A percentile compares a stretch with the other conserved stretches of the same genome.
These are phyloP conservation scores for Choloepus hoffmanni DNA, from an alignment of 2,113 vertebrate species.

Conservation along the genomic window DNA sequence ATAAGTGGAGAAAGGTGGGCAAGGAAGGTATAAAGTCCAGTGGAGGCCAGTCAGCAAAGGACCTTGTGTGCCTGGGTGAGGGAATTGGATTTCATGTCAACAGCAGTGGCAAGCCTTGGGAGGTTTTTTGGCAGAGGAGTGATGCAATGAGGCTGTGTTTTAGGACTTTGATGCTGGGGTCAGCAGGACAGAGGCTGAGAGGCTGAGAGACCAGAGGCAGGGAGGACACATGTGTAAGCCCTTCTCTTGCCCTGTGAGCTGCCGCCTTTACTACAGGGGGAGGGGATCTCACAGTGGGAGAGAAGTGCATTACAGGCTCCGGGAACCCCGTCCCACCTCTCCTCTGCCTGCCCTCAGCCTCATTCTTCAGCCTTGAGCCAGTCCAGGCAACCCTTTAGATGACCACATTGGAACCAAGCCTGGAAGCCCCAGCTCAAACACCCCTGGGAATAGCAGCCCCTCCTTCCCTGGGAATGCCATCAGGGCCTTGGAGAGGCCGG, in stretches of 20 bases:
- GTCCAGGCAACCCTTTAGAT: neutral
- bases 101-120: neutral
- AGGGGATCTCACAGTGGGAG: neutral
- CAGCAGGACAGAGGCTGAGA: neutral
- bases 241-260: neutral
- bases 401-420: constrained; percentile 10
- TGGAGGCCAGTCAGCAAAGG: neutral
- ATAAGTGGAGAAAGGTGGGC: neutral
- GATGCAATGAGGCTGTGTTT: neutral
- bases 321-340: neutral
- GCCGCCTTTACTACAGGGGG: neutral
- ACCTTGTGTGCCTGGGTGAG: neutral
- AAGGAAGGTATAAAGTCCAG: neutral
- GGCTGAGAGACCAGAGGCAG: neutral
- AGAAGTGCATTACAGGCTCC: neutral
- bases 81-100: neutral
- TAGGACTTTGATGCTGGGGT: neutral
- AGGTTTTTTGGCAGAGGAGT: neutral
- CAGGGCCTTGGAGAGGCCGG: neutral
- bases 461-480: constrained; percentile 2
- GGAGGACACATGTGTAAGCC: neutral
- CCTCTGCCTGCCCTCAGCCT: neutral
- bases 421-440: neutral
- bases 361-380: neutral
- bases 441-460: neutral